A percentile compares a stretch with the other conserved stretches of the same genome.
Evolutionary conservation across 2,113 vertebrate genomes (phyloP).

Genomic region (Mus pahari): DNA sequence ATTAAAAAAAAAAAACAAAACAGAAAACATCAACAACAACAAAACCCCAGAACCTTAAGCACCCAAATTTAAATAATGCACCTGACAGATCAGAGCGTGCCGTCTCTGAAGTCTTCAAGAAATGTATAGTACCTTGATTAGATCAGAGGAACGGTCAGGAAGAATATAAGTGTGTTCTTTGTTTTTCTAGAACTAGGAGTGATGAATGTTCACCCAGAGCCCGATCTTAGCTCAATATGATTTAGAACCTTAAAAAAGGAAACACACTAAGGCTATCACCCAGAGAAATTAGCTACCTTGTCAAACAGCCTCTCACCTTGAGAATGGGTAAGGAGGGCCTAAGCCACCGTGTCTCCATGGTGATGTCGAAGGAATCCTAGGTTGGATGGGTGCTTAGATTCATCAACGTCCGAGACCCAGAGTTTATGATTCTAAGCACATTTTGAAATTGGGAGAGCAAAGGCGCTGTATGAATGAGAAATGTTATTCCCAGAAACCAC

Average conservation of each 20-base stretch:
- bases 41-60: not conserved
- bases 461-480: constrained; percentile 40
- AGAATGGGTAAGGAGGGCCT: not conserved
- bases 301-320: not conserved
- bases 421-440: not conserved
- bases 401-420: not conserved
- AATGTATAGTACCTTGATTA: not conserved
- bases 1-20: not conserved
- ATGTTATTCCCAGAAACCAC: not conserved
- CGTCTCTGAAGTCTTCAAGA: constrained; percentile 26
- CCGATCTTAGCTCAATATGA: constrained; percentile 7
- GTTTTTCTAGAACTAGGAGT: constrained; percentile 2
- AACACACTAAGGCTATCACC: not conserved
- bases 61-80: not conserved
- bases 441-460: constrained; percentile 56
- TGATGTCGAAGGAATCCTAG: not conserved
- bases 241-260: constrained; percentile 40
- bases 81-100: not conserved
- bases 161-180: not conserved
- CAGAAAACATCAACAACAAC: no score
- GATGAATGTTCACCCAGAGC: not conserved
- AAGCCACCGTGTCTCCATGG: not conserved
- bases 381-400: not conserved
- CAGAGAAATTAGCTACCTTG: not conserved
- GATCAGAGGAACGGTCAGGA: not conserved